Evolutionary conservation across 2,797 vertebrate genomes (phyloP).

Genomic region (Sebastes itinus): DNA sequence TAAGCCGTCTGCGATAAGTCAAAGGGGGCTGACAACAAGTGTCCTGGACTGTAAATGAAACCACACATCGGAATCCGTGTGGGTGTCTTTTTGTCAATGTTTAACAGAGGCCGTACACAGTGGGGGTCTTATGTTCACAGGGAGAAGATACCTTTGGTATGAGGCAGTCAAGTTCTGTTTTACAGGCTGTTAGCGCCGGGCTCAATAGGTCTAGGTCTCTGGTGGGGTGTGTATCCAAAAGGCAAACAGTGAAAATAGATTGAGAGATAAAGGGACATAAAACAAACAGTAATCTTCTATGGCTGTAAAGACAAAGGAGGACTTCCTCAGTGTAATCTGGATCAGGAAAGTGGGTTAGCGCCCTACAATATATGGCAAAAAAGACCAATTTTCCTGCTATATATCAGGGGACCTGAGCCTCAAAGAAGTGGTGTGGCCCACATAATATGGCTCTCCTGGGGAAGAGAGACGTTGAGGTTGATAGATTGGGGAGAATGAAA

Average conservation of each 20-base stretch:
- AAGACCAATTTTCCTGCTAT: slow-evolving; percentile 43
- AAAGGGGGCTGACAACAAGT: slow-evolving; percentile 50
- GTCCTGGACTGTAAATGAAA: slow-evolving; percentile 60
- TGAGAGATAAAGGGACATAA: slow-evolving; percentile 17
- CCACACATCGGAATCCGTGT: slow-evolving; percentile 43
- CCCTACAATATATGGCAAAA: slow-evolving; percentile 25
- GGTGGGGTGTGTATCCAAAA: background rate
- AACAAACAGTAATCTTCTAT: slow-evolving; percentile 36
- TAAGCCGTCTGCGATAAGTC: slow-evolving; percentile 42
- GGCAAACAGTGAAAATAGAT: slow-evolving; percentile 12
- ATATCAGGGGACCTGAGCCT: slow-evolving; percentile 57
- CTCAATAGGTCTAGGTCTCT: slow-evolving; percentile 17
- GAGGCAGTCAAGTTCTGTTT: slow-evolving; percentile 36
- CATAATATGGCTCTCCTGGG: slow-evolving; percentile 55
- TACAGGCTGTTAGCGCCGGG: slow-evolving; percentile 2
- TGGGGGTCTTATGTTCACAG: slow-evolving; percentile 47
- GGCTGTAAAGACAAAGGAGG: slow-evolving; percentile 38
- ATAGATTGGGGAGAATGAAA: slow-evolving; percentile 41
- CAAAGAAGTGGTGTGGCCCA: slow-evolving; percentile 56
- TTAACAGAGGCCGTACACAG: slow-evolving; percentile 48
- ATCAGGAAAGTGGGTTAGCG: slow-evolving; percentile 69
- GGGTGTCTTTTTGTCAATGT: slow-evolving; percentile 52
- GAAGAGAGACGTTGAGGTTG: slow-evolving; percentile 13
- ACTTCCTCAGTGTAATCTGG: slow-evolving; percentile 45
- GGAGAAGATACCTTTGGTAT: slow-evolving; percentile 60